These are phyloP conservation scores for Cyphomyrus discorhynchus DNA, from an alignment of 2,113 vertebrate species.

Conservation along the genomic window DNA sequence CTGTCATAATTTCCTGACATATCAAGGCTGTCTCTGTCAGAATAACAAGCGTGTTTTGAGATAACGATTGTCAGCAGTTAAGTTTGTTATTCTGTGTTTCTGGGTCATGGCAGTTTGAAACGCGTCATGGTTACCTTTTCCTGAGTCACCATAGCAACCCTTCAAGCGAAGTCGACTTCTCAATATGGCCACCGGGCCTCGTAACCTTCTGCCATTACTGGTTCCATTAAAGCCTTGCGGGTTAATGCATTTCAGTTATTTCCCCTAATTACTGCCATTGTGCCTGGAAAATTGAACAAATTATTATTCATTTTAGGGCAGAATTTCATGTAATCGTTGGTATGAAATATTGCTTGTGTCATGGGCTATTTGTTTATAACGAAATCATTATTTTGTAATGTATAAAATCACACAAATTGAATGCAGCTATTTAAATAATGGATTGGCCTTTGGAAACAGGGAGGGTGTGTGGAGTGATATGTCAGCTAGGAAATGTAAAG, in stretches of 20 bases:
- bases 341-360: too few species aligned
- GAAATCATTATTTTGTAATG: not conserved
- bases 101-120: not conserved
- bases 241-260: conserved; percentile 8
- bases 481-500: not conserved
- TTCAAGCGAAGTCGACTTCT: not conserved
- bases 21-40: not conserved
- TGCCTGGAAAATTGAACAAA: not conserved
- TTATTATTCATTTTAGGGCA: not conserved
- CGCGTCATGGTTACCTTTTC: not conserved
- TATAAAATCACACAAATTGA: not conserved
- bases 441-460: not conserved
- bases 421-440: not conserved
- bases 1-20: not conserved
- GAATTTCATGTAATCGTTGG: not conserved
- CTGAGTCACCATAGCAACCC: conserved; percentile 15
- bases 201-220: not conserved
- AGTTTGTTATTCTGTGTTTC: conserved; percentile 3
- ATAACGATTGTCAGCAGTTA: not conserved
- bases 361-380: not conserved
- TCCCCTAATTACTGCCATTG: not conserved
- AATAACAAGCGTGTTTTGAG: not conserved
- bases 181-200: not conserved
- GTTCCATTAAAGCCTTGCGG: not conserved
- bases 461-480: not conserved